Evolutionary conservation across 2,888 invertebrate genomes (phyloP), one percentile per base, ranked within the genome.

Genomic region (Drosophila parthenogenetica): DNA sequence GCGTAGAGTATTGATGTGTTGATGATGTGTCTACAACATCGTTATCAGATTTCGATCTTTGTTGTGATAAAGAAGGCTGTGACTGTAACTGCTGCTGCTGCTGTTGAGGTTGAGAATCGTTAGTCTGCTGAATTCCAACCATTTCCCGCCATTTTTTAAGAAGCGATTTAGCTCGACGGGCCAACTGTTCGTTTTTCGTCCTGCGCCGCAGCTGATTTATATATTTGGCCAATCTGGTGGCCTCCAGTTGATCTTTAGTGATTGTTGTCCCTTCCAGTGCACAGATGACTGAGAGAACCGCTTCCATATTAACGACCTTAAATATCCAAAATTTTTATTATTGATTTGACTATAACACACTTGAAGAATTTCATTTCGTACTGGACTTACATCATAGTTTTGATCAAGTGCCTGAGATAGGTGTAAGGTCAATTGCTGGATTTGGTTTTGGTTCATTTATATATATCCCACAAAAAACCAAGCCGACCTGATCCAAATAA

Each of bases 331-430:
- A 11, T 5, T n/a, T n/a, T n/a, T n/a, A 22, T 10, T 14, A 16
- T 8, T 40, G 5, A 19, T n/a, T 17, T 50, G n/a, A 3, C 10
- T n/a, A n/a, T 29, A 2, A 1, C 29, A 29, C 29, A 54, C 3
- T 17, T n/a, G 7, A 10, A 25, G 4, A 5, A 25, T 2, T 13
- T 40, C 8, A 16, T 2, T 32, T 13, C 10, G 0, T 5, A 37
- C 42, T 11, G 2, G 51, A 94, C 98, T 98, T 97, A 98, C 98
- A 98, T 98, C 98, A 95, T 98, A 97, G 94, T 97, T 97, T 94
- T 95, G 96, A 96, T 98, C 98, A 95, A 98, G 95, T 94, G 98
- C 97, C 95, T 96, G 96, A 94, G 97, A 96, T 95, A 98, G 96
- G 95, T 96, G 97, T 94, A 97, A 96, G 94, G 97, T 97, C 94